Conservation (phyloP, 2,113 vertebrate genomes). For the Plotosus lineatus region DNA sequence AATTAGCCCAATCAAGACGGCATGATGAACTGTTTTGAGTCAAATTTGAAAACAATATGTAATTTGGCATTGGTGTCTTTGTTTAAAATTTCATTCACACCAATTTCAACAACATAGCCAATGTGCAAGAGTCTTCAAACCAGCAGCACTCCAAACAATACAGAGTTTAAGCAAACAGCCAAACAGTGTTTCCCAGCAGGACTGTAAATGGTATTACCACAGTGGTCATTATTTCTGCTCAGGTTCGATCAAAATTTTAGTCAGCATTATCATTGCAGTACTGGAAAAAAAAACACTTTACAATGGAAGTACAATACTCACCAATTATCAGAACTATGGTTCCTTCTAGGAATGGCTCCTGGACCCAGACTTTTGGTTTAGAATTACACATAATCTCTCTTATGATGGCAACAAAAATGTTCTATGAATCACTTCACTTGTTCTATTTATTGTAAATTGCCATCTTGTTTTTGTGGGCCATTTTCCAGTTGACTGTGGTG, state of each 20-base stretch:
- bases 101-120: background rate
- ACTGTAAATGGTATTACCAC: background rate
- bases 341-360: background rate
- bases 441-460: background rate
- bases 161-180: background rate
- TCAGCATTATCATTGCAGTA: background rate
- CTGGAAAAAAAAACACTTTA: background rate
- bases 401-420: slow-evolving; percentile 11
- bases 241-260: background rate
- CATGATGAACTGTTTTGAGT: too few relatives aligned
- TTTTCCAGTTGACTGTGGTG: background rate
- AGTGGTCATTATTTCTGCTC: background rate
- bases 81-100: background rate
- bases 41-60: too few relatives aligned
- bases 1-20: too few relatives aligned
- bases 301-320: background rate
- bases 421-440: background rate
- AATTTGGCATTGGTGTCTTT: too few relatives aligned
- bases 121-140: background rate
- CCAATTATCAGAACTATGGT: background rate
- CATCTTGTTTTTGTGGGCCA: background rate
- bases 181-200: background rate
- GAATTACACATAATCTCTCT: slow-evolving; percentile 3
- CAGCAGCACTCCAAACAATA: background rate
- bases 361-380: slow-evolving; percentile 16